A percentile compares a stretch with the other conserved stretches of the same genome.
These are phyloP conservation scores for mouse (Mus musculus) DNA, from an alignment of 2,113 vertebrate species.

Conservation along the genomic window GRCm39 chr11:35801501-35802000, in stretches of 20 bases:
- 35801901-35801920: background rate
- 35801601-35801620: background rate
- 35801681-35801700: background rate
- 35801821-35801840: no score
- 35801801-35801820: background rate
- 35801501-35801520: background rate
- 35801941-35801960: no score
- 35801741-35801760: background rate
- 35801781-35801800: background rate
- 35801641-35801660: constrained; percentile 4
- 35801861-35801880: background rate
- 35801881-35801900: background rate
- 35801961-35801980: no score
- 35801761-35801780: background rate
- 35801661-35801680: background rate
- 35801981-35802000: background rate
- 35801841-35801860: no score
- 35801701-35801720: constrained; percentile 31
- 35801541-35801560: background rate
- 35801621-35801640: background rate
- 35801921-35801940: background rate
- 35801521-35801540: background rate
- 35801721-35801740: background rate
- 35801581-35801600: background rate
- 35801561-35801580: background rate